Evolutionary conservation across 2,113 vertebrate species (phyloP), one percentile per base, ranked within the genome.

Genomic region (Clarias gariepinus): DNA sequence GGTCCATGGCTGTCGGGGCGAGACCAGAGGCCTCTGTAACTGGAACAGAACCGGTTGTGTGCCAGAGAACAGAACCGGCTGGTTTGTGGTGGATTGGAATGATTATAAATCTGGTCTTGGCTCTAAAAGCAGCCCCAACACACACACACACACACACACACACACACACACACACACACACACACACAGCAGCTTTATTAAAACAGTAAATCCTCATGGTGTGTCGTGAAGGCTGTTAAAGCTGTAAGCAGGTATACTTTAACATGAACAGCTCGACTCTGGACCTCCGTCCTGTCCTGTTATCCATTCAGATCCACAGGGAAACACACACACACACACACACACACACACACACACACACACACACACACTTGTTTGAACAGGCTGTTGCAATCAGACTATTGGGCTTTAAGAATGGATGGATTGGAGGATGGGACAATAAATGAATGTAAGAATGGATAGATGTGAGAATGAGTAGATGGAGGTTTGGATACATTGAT

Each of bases 81-180:
- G 47, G 47, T 47, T 47, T 47, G 47, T 47, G 47, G 47, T 47
- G 47, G 47, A 47, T 47, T 47, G 58, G 21, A 61, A 23, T 61
- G 58, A 61, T 61, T 61, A 61, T 61, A 61, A 61, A 61, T 61
- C 21, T 61, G 58, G 58, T 61, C 58, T 19, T 61, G 58, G 18
- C 58, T 23, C 58, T 61, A 19, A 61, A 61, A 61, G 6, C 58
- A 61, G 58, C 58, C 18, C 58, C 58, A 21, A 8, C 68, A 41
- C 68, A 36, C 66, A 69, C 66, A 69, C 66, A 33, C 28, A 69
- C 30, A 19, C 68, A 23, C 60, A 57, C 79, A 25, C 84, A 63
- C 64, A 69, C 64, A 18, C 77, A 76, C 84, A 84, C 66, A 78
- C 71, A 88, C 81, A 36, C 30, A 52, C 23, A 52, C 73, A 52